These are phyloP conservation scores for Parnassius apollo DNA, from an alignment of 2,888 invertebrate species.

Conservation along the genomic window DNA sequence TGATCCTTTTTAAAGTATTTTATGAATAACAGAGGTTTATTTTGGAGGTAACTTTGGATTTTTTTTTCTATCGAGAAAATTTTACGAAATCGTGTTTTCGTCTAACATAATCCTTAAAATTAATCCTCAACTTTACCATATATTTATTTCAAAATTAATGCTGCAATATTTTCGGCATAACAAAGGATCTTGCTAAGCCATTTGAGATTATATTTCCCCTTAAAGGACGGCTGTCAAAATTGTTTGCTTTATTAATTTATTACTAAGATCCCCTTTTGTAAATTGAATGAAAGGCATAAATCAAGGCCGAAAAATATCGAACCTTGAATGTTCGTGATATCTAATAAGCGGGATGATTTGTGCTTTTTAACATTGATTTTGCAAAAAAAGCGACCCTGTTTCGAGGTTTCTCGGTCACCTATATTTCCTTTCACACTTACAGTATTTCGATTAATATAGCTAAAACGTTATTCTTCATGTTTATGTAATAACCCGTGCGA, in stretches of 20 bases:
- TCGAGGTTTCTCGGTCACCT: conserved; percentile 22
- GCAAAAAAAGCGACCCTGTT: conserved; percentile 8
- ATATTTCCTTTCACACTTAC: conserved; percentile 7
- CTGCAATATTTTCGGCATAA: too few relatives aligned
- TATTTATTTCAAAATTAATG: too few relatives aligned
- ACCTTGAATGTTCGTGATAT: conserved; percentile 5
- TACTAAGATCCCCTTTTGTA: conserved; percentile 5
- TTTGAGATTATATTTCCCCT: too few relatives aligned
- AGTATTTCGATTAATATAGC: conserved; percentile 15
- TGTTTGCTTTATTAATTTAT: not conserved
- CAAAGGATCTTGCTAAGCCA: too few relatives aligned
- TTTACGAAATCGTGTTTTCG: too few relatives aligned
- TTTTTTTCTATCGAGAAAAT: too few relatives aligned
- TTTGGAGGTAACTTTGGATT: too few relatives aligned
- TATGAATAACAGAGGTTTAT: too few relatives aligned
- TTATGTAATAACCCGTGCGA: conserved; percentile 5
- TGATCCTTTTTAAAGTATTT: too few relatives aligned
- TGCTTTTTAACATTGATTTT: conserved; percentile 15
- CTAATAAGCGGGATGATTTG: conserved; percentile 25
- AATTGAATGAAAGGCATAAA: conserved; percentile 14
- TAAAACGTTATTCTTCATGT: conserved; percentile 18
- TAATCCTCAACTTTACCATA: too few relatives aligned
- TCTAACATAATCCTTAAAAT: too few relatives aligned
- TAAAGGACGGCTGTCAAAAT: too few relatives aligned
- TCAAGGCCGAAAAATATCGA: conserved; percentile 8